These are phyloP conservation scores for Corythornis leucogaster DNA, from an alignment of 2,797 vertebrate species.

Conservation along the genomic window DNA sequence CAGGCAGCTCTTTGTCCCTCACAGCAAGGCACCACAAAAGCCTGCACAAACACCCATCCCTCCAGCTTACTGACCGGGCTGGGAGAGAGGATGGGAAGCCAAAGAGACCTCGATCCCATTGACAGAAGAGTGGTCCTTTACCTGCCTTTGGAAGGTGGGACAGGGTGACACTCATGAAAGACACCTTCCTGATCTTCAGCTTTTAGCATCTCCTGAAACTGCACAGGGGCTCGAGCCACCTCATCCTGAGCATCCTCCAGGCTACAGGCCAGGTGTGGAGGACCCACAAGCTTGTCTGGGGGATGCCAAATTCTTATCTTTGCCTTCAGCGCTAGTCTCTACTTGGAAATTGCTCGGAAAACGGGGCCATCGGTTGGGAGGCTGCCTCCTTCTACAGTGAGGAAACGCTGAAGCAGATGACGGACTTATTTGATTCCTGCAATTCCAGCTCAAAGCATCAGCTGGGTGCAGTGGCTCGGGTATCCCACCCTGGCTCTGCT, in stretches of 20 bases:
- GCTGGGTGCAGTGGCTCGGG: not conserved
- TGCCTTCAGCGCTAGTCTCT: not conserved
- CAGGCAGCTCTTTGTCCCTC: slow-evolving; percentile 44
- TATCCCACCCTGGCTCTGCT: not conserved
- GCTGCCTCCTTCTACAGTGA: not conserved
- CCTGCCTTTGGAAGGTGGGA: not conserved
- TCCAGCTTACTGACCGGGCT: not conserved
- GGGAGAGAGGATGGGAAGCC: fast-evolving
- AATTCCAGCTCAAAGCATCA: not conserved
- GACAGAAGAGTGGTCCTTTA: not conserved
- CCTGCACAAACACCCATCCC: not conserved
- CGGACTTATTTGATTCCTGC: not conserved
- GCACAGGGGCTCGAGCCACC: not conserved
- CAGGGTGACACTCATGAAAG: not conserved
- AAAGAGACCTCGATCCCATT: not conserved
- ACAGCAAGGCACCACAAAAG: not conserved
- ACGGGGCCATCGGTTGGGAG: fast-evolving
- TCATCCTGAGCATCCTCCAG: not conserved
- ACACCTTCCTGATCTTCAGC: not conserved
- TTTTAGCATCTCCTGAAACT: not conserved
- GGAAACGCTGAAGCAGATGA: not conserved
- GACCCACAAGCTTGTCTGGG: not conserved
- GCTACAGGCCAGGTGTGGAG: fast-evolving
- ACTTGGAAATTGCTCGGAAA: fast-evolving
- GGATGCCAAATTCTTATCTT: not conserved